Base-by-base conservation (phyloP, 30 jellyfish, hydroid and myxozoan species). In the Aurelia sp. region DNA sequence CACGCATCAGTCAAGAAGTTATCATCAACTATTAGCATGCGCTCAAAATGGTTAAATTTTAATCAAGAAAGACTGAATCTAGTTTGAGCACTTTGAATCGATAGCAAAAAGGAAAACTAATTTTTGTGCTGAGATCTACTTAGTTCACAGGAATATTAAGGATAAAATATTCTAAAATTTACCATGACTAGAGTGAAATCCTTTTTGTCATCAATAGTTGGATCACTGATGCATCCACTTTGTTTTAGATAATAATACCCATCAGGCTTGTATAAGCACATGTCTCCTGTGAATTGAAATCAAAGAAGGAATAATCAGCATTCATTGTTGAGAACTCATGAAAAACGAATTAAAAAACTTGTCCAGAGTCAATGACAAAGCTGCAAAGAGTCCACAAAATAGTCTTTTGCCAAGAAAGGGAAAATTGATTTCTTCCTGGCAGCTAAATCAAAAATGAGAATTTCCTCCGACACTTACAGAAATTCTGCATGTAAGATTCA, bases 211-310 rank as follows among this genome's bases (percentile, higher is more conserved):
- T 95, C 94, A 52, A 95, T 89, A 0, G 98, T 82, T 65, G 99
- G 97, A 64, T 95, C 99, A 50, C 96, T 85, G 57, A 65, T 74
- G 81, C 99, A 95, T 27, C 99, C 99, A 85, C 97, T 87, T 80
- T 95, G 97, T 22, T 82, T 81, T 33, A 95, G 78, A 73, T 95
- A 95, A 64, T 95, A 80, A 63, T 89, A 95, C 19, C 89, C 89
- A 57, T 70, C 88, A 4, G 99, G 97, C 15, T 81, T 55, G 35
- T 78, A 80, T 12, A 95, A 79, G 59, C 91, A 84, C 85, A 86
- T 77, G 67, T 81, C 92, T 53, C 96, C 99, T 95, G 77, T 13
- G 63, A 73, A 73, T 57, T 17, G 33, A 71, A 47, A 38, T 58
- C 18, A 20, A 9, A 38, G n/a, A 13, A 21, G 21, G 53, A 44